A percentile compares a stretch with the other conserved stretches of the same genome.
phyloP scores from a whole-genome alignment of 2,888 invertebrate species.

The Drosophila lutescens region DNA sequence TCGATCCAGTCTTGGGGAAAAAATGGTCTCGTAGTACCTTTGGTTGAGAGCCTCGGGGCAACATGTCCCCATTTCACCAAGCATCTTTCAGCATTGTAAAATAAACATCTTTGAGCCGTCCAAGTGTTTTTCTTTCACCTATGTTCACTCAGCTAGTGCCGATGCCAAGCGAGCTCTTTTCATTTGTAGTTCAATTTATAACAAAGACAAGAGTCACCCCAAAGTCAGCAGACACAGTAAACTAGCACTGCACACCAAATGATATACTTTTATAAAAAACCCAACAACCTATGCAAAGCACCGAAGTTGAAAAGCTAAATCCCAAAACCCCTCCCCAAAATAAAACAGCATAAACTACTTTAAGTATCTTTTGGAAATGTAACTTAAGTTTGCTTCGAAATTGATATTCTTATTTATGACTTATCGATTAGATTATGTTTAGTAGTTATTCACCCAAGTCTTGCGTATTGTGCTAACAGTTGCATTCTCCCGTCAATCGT shows the following conservation, averaged over 20 bases:
- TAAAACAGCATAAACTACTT: conserved; percentile 23
- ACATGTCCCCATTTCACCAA: conserved; percentile 11
- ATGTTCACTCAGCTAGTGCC: conserved; percentile 35
- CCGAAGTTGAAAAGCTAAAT: conserved; percentile 47
- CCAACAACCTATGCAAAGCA: conserved; percentile 19
- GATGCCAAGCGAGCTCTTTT: conserved; percentile 45
- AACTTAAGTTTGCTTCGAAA: conserved; percentile 43
- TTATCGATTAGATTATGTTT: conserved; percentile 50
- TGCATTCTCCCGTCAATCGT: conserved; percentile 19
- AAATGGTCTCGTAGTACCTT: no score
- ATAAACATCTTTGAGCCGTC: conserved; percentile 43
- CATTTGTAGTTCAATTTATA: conserved; percentile 30
- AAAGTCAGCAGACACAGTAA: conserved; percentile 15
- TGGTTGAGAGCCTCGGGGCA: not conserved
- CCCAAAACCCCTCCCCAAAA: conserved; percentile 27
- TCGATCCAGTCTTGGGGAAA: no score
- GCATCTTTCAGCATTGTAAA: conserved; percentile 56
- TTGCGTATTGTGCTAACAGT: conserved; percentile 4
- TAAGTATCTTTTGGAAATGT: conserved; percentile 29
- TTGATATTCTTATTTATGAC: conserved; percentile 19
- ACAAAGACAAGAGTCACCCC: conserved; percentile 10
- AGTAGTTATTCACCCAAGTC: not conserved
- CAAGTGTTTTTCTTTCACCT: conserved; percentile 38
- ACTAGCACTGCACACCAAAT: conserved; percentile 29
- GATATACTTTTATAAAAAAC: conserved; percentile 10